Evolutionary conservation across 2,888 invertebrate genomes (phyloP), one percentile per base, ranked within the genome.

Genomic region (Saturnia japonica): DNA sequence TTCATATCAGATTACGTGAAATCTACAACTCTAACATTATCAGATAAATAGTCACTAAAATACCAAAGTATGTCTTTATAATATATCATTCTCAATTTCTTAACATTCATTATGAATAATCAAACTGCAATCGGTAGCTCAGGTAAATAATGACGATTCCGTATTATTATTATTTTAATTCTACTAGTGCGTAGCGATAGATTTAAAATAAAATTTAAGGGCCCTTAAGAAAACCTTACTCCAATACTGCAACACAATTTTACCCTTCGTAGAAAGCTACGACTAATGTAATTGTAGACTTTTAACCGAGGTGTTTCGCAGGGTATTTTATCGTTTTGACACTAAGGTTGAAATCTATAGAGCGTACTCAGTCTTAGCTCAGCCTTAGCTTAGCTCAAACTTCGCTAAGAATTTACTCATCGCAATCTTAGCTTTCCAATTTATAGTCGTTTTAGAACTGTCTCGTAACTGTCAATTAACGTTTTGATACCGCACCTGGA

Each of bases 1-100:
- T 43, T 51, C 60, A 60, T 51, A 60, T 62, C 67, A 68, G 69
- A 69, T 69, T 69, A 71, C 54, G 69, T 67, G 67, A 69, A 69
- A 67, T 71, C 72, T 72, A 70, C 72, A 72, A 72, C 60, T 72
- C 70, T 72, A 60, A 28, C 57, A 69, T 70, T 70, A 72, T 72
- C 68, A 70, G 42, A 70, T 64, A 70, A 54, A 45, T 70, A 70
- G 68, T 70, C 72, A 72, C 67, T 51, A 34, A 47, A 68, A 68
- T 68, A 68, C 54, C 51, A 54, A 43, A 54, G n/a, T 11, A 68
- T 70, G 70, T 70, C 70, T 72, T 51, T 47, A 54, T 43, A 70
- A 72, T 19, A 72, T 19, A 70, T 12, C 54, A 42, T 66, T 51
- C n/a, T 19, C 12, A 22, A n/a, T 64, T 64, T 64, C 3, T 60